Base-by-base conservation (phyloP, 2,113 vertebrate genomes). In the Carassius auratus region DNA sequence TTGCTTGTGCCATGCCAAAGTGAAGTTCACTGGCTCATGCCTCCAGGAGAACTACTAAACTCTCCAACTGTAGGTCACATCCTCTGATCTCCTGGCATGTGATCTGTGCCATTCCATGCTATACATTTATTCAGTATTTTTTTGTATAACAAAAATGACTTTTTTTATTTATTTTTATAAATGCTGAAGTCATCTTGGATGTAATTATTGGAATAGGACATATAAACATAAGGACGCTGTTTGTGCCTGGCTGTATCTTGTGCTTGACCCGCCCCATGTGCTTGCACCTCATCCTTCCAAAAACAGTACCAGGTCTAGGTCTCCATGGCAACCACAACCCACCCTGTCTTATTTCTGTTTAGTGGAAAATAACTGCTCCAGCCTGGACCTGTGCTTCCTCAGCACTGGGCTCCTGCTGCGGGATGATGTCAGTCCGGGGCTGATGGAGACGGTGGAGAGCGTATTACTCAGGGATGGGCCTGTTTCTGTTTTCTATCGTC, bases 281-380 rank as follows among this genome's bases (percentile, higher is more conserved):
- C 76, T 61, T 64, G 38, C 42, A 78, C 83, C 76, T 80, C 86
- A 76, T 61, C 71, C 71, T 75, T 84, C 75, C 55, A 66, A 83
- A 59, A 78, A 74, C 57, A 64, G 66, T 76, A 85, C 62, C 36
- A n/a, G 76, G 42, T 61, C 73, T 38, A 21, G 48, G 81, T 89
- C 74, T 87, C 84, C 84, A 78, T 81, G 78, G 85, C 83, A 90
- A 85, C 87, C 19, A 30, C 21, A n/a, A 68, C 62, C 81, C 66
- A 55, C 36, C 69, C 78, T 52, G 73, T 68, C 45, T 87, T 73
- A 74, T 68, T 68, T 68, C 57, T 26, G 21, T 66, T 74, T 59
- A 21, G 38, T 84, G 81, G 62, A 85, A 85, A 87, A 74, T 78
- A 69, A 87, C 81, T 76, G 76, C 13, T 45, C 30, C 8, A 69